Base-by-base conservation (phyloP, 2,888 invertebrate genomes). In the Rapana venosa region DNA sequence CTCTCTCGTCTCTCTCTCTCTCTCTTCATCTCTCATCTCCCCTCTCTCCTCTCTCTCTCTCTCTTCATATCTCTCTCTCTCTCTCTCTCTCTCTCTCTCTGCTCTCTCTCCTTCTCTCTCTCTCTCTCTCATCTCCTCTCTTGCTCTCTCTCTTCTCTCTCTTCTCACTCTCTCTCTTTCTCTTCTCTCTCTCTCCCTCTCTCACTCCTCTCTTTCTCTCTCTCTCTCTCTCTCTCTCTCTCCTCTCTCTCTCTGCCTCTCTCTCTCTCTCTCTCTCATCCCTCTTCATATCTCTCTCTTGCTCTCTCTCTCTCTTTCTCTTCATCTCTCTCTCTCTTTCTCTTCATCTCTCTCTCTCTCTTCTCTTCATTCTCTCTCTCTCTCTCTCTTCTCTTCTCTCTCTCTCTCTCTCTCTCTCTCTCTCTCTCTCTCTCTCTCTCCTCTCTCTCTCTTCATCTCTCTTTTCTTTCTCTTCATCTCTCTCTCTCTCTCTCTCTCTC, bases 281-380 rank as follows among this genome's bases (percentile, higher is more conserved):
- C 36, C 11, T 47, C 36, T 20, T 83, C 17, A 1, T 47, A 22
- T 47, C 84, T n/a, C 83, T n/a, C 84, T 84, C 84, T n/a, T 58
- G 1, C 84, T 84, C 84, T 84, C 83, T 36, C 83, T 36, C 83
- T 36, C 83, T 79, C 79, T 79, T 32, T 79, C 79, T 79, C 79
- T 79, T 32, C 47, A 36, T 83, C 83, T 83, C 83, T 83, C 83
- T 83, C 83, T 83, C 47, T 83, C 84, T 74, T 26, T 74, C 74
- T 74, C 74, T 74, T 26, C 26, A 15, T 74, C 26, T 74, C 26
- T 74, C 26, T 74, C 26, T 11, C 13, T 30, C n/a, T n/a, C 30
- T 77, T n/a, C 11, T 11, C 2, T 11, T 77, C 30, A 17, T 11
- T 77, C 77, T 77, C 30, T 77, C 77, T 22, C 30, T n/a, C 26